Conservation (phyloP, 2,888 invertebrate genomes). For the Cenopis cana region DNA sequence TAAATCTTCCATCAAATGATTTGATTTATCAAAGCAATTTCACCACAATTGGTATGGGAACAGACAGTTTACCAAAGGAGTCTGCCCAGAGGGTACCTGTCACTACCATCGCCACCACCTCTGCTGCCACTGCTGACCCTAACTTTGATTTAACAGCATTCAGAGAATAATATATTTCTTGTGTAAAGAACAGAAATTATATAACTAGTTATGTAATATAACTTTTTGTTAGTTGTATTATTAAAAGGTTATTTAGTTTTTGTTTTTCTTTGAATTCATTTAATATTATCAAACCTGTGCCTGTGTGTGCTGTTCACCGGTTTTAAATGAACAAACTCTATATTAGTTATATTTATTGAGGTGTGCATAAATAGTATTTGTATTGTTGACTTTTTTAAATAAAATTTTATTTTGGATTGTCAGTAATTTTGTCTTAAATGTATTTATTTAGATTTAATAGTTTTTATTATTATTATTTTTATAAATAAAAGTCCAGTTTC, state of each 20-base stretch:
- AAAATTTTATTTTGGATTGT: too few species aligned
- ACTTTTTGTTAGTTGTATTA: neutral
- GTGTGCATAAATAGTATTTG: too few species aligned
- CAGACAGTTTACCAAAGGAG: conserved; percentile 54
- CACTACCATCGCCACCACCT: conserved; percentile 52
- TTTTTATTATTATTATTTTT: too few species aligned
- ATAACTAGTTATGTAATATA: neutral
- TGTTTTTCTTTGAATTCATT: too few species aligned
- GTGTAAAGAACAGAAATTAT: neutral
- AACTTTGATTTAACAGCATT: conserved; percentile 73
- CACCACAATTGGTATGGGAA: conserved; percentile 49
- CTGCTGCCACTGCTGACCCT: conserved; percentile 53
- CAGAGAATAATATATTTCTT: conserved; percentile 50
- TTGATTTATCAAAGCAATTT: conserved; percentile 57
- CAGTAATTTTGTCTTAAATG: too few species aligned
- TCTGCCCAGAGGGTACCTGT: conserved; percentile 53
- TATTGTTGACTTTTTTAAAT: too few species aligned
- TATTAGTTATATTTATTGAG: too few species aligned
- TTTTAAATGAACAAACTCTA: too few species aligned
- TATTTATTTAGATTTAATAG: too few species aligned
- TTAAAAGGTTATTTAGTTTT: neutral
- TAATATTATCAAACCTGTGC: too few species aligned
- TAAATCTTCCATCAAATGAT: conserved; percentile 67
- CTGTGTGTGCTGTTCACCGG: too few species aligned
- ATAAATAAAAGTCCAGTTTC: conserved; percentile 49